Evolutionary conservation across 2,113 vertebrate species (phyloP).

Genomic region (Calcarius ornatus): DNA sequence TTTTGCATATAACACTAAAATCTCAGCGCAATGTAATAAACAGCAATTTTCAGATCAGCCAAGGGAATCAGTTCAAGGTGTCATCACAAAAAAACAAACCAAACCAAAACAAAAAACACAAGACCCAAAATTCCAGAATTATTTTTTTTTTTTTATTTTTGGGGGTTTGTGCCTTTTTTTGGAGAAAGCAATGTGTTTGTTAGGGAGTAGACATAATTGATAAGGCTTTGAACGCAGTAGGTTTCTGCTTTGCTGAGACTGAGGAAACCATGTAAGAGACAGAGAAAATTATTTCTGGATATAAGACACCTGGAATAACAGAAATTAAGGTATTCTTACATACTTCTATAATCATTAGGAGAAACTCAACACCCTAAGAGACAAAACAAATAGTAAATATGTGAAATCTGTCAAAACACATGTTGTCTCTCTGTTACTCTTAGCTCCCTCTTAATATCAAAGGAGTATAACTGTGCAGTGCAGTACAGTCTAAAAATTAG

Average conservation of each 20-base stretch:
- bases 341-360: neutral
- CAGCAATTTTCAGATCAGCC: neutral
- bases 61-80: neutral
- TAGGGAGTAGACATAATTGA: neutral
- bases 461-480: neutral
- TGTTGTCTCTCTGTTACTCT: neutral
- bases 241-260: neutral
- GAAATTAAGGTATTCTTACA: neutral
- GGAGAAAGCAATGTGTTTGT: neutral
- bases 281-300: neutral
- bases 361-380: neutral
- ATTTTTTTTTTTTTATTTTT: neutral
- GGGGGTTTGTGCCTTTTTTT: fast-evolving
- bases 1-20: neutral
- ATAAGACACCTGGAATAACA: neutral
- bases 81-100: neutral
- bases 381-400: neutral
- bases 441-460: neutral
- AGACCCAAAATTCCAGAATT: neutral
- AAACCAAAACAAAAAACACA: neutral
- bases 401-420: neutral
- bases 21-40: neutral
- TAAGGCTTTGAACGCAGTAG: neutral
- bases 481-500: neutral
- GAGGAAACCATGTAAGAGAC: neutral